phyloP scores from a whole-genome alignment of 2,888 invertebrate species.

The Machimus rusticus region DNA sequence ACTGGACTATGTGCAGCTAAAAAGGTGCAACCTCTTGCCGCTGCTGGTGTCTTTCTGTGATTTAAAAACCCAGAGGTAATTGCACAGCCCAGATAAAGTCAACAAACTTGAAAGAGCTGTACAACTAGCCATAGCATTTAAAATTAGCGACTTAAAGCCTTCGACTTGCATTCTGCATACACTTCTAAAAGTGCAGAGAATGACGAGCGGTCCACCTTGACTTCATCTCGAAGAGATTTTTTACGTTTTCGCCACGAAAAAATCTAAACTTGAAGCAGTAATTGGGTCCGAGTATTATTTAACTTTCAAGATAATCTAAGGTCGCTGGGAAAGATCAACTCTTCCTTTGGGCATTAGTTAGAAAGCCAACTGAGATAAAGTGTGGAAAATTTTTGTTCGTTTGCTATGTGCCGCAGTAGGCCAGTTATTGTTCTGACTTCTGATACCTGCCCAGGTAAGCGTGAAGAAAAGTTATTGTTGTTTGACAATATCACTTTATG shows the following conservation, averaged over 20 bases:
- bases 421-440: neutral
- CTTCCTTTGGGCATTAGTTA: neutral
- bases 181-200: conserved; percentile 32
- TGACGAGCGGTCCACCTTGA: conserved; percentile 37
- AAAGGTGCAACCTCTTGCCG: neutral
- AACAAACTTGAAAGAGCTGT: neutral
- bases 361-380: neutral
- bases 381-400: neutral
- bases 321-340: neutral
- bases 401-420: neutral
- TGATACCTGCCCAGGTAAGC: neutral
- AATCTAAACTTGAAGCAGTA: conserved; percentile 32
- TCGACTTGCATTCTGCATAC: conserved; percentile 4
- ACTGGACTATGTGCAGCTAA: neutral
- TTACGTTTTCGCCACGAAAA: neutral
- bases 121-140: neutral
- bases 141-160: conserved; percentile 16
- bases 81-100: conserved; percentile 8
- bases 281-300: conserved; percentile 33
- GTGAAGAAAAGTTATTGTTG: neutral
- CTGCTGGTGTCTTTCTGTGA: neutral
- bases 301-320: conserved; percentile 28
- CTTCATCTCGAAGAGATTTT: conserved; percentile 29
- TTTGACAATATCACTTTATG: neutral
- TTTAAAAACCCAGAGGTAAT: conserved; percentile 9